phyloP scores from a whole-genome alignment of 2,113 vertebrate genomes.

The Murina feae region DNA sequence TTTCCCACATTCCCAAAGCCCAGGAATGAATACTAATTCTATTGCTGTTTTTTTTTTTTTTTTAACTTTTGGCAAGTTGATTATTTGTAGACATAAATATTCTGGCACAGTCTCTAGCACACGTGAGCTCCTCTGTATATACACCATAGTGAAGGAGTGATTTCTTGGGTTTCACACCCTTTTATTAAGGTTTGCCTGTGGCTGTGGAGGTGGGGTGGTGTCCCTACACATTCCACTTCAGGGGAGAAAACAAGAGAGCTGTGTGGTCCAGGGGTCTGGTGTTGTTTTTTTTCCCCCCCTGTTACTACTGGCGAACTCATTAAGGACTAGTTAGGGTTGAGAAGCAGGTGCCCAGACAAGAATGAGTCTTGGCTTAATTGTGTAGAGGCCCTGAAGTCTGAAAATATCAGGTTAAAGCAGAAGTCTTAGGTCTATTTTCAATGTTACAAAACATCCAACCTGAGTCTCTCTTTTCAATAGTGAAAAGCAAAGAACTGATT shows the following conservation, averaged over 20 bases:
- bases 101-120: constrained; percentile 68
- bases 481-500: constrained; percentile 21
- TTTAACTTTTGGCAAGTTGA: constrained; percentile 62
- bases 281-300: constrained; percentile 43
- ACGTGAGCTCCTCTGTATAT: constrained; percentile 68
- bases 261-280: constrained; percentile 52
- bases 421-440: constrained; percentile 10
- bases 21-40: constrained; percentile 60
- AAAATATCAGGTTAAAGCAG: constrained; percentile 34
- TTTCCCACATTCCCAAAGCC: constrained; percentile 56
- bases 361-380: constrained; percentile 58
- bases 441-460: background rate
- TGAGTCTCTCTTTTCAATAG: background rate
- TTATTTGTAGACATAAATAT: constrained; percentile 64
- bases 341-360: constrained; percentile 64
- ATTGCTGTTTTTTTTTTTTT: background rate
- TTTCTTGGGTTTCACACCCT: constrained; percentile 77
- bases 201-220: constrained; percentile 46
- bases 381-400: constrained; percentile 34
- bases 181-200: constrained; percentile 76
- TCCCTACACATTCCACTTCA: constrained; percentile 27
- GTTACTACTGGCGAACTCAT: constrained; percentile 37
- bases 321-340: constrained; percentile 36
- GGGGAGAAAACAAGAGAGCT: constrained; percentile 30
- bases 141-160: constrained; percentile 65